Percentiles rank a stretch among this genome's conserved stretches.
phyloP scores from a whole-genome alignment of 2,113 vertebrate species.

The Orientallactaga bullata region DNA sequence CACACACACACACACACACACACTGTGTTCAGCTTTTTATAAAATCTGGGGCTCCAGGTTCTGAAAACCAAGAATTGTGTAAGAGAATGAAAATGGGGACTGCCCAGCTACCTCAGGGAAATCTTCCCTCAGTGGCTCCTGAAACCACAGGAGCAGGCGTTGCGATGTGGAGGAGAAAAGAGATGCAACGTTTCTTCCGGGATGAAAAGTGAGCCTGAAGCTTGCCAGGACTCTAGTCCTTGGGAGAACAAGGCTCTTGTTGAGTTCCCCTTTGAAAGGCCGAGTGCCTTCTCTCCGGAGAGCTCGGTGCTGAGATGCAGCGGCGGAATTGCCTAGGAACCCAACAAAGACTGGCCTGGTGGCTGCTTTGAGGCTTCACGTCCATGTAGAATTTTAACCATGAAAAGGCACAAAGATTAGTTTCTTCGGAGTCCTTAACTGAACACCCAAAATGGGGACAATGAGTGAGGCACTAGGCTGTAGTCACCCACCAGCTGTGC shows the following conservation, averaged over 20 bases:
- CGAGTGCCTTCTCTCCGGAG: slow-evolving; percentile 83
- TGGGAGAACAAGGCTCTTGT: slow-evolving; percentile 81
- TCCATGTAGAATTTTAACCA: slow-evolving; percentile 86
- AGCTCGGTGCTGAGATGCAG: slow-evolving; percentile 86
- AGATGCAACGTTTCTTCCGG: slow-evolving; percentile 83
- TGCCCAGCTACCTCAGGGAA: slow-evolving; percentile 41
- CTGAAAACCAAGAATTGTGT: slow-evolving; percentile 44
- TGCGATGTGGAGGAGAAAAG: slow-evolving; percentile 66
- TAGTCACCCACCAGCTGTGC: slow-evolving; percentile 78
- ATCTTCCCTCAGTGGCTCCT: slow-evolving; percentile 61
- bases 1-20: too few species aligned
- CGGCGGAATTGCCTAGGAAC: slow-evolving; percentile 88
- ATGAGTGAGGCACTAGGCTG: slow-evolving; percentile 81
- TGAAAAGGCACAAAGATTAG: slow-evolving; percentile 86
- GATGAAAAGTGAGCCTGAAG: slow-evolving; percentile 84
- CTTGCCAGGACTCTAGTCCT: slow-evolving; percentile 78
- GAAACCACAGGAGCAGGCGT: slow-evolving; percentile 62
- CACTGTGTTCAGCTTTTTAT: background rate
- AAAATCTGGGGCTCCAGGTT: background rate
- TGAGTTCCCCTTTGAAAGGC: slow-evolving; percentile 83
- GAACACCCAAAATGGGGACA: slow-evolving; percentile 84
- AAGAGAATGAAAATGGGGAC: slow-evolving; percentile 49
- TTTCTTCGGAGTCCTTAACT: slow-evolving; percentile 88
- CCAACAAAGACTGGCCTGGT: slow-evolving; percentile 88
- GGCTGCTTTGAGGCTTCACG: slow-evolving; percentile 84